Evolutionary conservation across 2,888 invertebrate genomes (phyloP), one percentile per base, ranked within the genome.

Genomic region (Pandemis corylana): DNA sequence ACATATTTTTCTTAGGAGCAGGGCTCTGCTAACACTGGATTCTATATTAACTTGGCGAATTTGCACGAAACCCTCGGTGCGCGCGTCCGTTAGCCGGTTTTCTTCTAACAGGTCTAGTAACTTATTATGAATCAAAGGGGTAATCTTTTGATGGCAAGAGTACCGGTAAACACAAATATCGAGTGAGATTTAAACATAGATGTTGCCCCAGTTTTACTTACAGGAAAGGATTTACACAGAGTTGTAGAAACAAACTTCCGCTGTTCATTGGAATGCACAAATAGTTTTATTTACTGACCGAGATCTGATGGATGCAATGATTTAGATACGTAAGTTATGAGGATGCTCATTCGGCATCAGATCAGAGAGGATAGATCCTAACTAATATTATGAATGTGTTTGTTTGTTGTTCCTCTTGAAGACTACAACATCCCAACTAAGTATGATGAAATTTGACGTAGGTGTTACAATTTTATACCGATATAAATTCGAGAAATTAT

Each of bases 141-240:
- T 20, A 51, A 51, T 51, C 36, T 63, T 51, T 62, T 70, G 69
- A 70, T 70, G 41, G 42, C 28, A 13, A 51, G 7, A 53, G 41
- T 20, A 61, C 59, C 12, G 36, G 51, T 51, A 42, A 42, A 49
- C 51, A 46, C 42, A 67, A 70, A 70, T 62, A 64, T 56, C 41
- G 12, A 12, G 63, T n/a, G 51, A 36, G 13, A 41, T 53, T 67
- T 70, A 75, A 75, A 75, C 62, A 66, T 51, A 66, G 66, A 56
- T 53, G 56, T 56, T 68, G 75, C 41, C 61, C 75, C n/a, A 75
- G 70, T 71, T 75, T 75, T 41, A 61, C 59, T 66, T 46, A 73
- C 72, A 72, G 76, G 76, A 73, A 76, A 70, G 69, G 65, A 73
- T 73, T 70, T 76, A 69, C 68, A 56, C 68, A 56, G 61, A 59